phyloP scores from a whole-genome alignment of 2,113 vertebrate species.

The Tringa solitaria region DNA sequence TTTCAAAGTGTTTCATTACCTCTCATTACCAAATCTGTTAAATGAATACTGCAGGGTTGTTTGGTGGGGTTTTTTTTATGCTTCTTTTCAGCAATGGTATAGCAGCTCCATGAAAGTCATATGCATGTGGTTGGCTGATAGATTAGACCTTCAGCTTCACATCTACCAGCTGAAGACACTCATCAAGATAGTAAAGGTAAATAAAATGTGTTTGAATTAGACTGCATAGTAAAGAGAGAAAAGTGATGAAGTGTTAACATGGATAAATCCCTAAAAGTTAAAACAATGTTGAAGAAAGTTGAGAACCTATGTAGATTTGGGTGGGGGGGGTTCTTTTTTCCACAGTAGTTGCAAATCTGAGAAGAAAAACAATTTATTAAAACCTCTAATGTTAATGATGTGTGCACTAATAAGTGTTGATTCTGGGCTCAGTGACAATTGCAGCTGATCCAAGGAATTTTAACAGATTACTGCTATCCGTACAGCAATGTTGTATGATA shows the following conservation, averaged over 20 bases:
- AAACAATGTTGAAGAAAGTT: not conserved
- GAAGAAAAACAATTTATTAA: not conserved
- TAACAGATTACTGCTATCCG: not conserved
- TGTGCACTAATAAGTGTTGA: not conserved
- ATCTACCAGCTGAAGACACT: constrained; percentile 96
- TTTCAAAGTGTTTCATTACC: constrained; percentile 78
- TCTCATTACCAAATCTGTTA: constrained; percentile 78
- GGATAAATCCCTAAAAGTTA: not conserved
- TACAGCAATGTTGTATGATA: not conserved
- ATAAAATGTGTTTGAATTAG: constrained; percentile 13
- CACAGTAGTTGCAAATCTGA: not conserved
- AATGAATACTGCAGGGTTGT: constrained; percentile 71
- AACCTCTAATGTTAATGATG: not conserved
- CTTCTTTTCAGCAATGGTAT: constrained; percentile 91
- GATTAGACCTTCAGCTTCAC: constrained; percentile 96
- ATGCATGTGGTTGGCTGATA: constrained; percentile 91
- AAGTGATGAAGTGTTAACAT: not conserved
- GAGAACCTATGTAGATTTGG: not conserved
- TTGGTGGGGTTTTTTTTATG: constrained; percentile 4
- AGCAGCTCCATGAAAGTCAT: constrained; percentile 87
- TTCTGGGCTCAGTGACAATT: not conserved
- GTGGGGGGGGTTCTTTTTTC: not conserved
- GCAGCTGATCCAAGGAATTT: not conserved
- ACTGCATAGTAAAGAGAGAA: not conserved
- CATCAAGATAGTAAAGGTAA: constrained; percentile 99